Base-by-base conservation (phyloP, 2,888 invertebrate species). In the Synanthedon vespiformis region DNA sequence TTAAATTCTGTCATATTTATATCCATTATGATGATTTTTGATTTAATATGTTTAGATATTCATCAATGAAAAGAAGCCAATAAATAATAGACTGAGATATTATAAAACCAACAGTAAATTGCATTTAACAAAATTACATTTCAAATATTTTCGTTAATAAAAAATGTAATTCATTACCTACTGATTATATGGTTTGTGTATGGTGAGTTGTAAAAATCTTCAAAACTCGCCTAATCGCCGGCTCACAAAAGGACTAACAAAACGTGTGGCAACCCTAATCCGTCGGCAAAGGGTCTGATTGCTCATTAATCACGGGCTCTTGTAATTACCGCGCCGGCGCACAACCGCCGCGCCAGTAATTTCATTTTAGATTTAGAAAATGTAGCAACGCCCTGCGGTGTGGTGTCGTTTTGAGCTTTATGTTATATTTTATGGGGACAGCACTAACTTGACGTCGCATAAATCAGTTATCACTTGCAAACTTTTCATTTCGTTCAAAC, bases 291-390 rank as follows among this genome's bases (percentile, higher is more conserved):
- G 72, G 75, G 74, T 69, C 76, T 78, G 79, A 80, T 79, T 74
- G 78, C 79, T 83, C 85, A 82, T 85, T 86, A 85, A 84, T 85
- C 86, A 85, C 77, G 65, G 64, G 67, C 73, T 72, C 70, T 72
- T 73, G 78, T 83, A 81, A 84, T 82, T 80, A 80, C 82, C 70
- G 67, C 73, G 72, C 76, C 74, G 66, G 67, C 73, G 72, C 76
- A 74, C 65, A 62, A 62, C 70, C 58, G 47, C 48, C 56, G 54
- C 53, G 53, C 52, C 61, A 61, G 65, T 80, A 80, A 82, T 83
- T 81, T 77, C 70, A 78, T 80, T 84, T 80, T 74, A 72, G 75
- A 70, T 67, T 71, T 75, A 75, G 72, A 77, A 70, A 74, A 74
- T 77, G 70, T 74, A 72, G 72, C 68, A 72, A 63, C 65, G 44